Evolutionary conservation across 1,140 invertebrate species (phyloP), one percentile per base, ranked within the genome.

Genomic region (Cotesia vestalis): DNA sequence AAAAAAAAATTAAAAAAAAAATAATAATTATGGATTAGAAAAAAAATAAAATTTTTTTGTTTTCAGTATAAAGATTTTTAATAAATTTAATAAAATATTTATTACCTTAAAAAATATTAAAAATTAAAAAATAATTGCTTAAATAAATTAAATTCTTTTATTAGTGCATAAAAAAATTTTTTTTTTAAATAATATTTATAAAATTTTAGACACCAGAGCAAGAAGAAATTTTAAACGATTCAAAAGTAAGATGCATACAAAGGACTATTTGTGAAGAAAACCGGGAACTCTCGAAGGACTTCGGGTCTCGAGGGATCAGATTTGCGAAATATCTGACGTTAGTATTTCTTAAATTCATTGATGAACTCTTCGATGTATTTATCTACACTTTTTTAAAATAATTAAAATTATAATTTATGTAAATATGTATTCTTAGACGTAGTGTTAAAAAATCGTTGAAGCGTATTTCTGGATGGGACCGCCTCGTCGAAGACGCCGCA

Each of bases 301-400:
- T 87, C 53, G 85, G 85, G 2, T 46, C 55, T 5, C 40, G 74
- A 46, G 85, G 84, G 12, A 78, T 78, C 72, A 57, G 80, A 60
- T 60, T 87, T 11, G 84, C 80, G 1, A 83, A 80, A 53, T 83
- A 85, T 77, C 80, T 86, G 66, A 85, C 79, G 85, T 87, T 61
- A 83, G 84, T 81, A 72, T 68, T 66, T n/a, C 61, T 66, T n/a
- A 14, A 57, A 52, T 66, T 69, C 63, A 60, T 11, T 20, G 8
- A 62, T 52, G 1, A 38, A 64, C 38, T 40, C 9, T 69, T 34
- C n/a, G 6, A 4, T 17, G n/a, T 9, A 11, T 17, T 46, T 46
- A 46, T 8, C 11, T 0, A 46, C 27, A 27, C 27, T 27, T 8
- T 40, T 8, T 9, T 5, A 40, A 3, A 9, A 46, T 8, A 46